Evolutionary conservation across 2,888 invertebrate genomes (phyloP).

Genomic region (Hylaea fasciaria): DNA sequence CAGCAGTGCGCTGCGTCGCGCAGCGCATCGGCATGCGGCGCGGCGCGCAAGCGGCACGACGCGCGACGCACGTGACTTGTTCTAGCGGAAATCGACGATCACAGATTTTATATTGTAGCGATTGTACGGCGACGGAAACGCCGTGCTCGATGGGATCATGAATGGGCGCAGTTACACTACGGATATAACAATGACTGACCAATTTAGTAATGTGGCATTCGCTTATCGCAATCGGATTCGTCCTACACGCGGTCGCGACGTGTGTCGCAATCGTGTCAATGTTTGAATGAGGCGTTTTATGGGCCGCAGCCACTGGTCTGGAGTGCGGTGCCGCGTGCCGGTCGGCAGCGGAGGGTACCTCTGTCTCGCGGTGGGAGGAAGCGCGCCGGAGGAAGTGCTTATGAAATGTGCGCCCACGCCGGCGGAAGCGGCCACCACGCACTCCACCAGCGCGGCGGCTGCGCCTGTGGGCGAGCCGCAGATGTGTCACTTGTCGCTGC

Average conservation of each 20-base stretch:
- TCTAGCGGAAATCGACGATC: conserved; percentile 56
- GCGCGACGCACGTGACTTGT: conserved; percentile 16
- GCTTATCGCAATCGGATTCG: conserved; percentile 58
- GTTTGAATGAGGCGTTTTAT: conserved; percentile 49
- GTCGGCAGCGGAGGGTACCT: conserved; percentile 36
- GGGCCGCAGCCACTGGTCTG: conserved; percentile 48
- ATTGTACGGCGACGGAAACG: conserved; percentile 58
- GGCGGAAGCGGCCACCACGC: conserved; percentile 73
- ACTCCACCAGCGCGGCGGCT: conserved; percentile 40
- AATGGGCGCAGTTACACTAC: conserved; percentile 57
- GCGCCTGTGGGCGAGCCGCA: conserved; percentile 57
- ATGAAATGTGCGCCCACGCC: conserved; percentile 75
- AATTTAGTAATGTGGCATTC: conserved; percentile 62
- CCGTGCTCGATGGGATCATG: conserved; percentile 54
- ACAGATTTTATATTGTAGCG: conserved; percentile 49
- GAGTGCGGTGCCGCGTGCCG: conserved; percentile 42
- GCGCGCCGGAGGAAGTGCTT: conserved; percentile 73
- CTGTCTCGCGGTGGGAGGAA: conserved; percentile 66
- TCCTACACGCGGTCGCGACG: conserved; percentile 58
- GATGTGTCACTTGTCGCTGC: conserved; percentile 26
- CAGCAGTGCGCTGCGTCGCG: conserved; percentile 54
- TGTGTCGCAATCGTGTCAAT: conserved; percentile 53
- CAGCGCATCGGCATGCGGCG: conserved; percentile 39
- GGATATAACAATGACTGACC: conserved; percentile 62
- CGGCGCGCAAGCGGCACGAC: conserved; percentile 27